phyloP scores from a whole-genome alignment of 2,113 vertebrate species.

The Ramphastos sulfuratus region DNA sequence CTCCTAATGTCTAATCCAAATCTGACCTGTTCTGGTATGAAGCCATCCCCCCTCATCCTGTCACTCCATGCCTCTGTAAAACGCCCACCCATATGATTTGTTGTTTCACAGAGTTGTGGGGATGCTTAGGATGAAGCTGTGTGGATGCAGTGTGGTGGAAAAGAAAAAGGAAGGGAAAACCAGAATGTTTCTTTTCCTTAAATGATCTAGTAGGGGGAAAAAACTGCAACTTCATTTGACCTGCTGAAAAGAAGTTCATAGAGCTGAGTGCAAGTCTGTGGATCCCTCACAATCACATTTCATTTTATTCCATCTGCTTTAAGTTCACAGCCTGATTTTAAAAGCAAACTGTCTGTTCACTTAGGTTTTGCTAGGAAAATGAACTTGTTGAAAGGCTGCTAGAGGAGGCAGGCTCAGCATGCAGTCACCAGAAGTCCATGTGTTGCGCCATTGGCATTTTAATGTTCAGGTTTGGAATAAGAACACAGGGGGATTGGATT shows the following conservation, averaged over 20 bases:
- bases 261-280: neutral
- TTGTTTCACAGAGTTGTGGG: neutral
- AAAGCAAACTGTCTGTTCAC: neutral
- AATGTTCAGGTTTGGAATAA: neutral
- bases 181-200: neutral
- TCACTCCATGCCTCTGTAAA: too few species aligned
- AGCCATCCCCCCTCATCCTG: too few species aligned
- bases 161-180: neutral
- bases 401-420: conserved; percentile 3
- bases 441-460: neutral
- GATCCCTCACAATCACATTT: neutral
- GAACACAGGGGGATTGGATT: neutral
- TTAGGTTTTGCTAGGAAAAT: neutral
- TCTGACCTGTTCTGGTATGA: too few species aligned
- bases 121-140: neutral
- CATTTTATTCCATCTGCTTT: conserved; percentile 26
- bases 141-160: neutral
- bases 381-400: conserved; percentile 1
- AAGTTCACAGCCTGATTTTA: neutral
- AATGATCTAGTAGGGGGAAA: neutral
- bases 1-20: too few species aligned
- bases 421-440: neutral
- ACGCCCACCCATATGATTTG: neutral
- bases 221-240: neutral
- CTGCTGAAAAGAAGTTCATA: neutral